phyloP scores from a whole-genome alignment of 2,113 vertebrate genomes.

The Otis tarda region DNA sequence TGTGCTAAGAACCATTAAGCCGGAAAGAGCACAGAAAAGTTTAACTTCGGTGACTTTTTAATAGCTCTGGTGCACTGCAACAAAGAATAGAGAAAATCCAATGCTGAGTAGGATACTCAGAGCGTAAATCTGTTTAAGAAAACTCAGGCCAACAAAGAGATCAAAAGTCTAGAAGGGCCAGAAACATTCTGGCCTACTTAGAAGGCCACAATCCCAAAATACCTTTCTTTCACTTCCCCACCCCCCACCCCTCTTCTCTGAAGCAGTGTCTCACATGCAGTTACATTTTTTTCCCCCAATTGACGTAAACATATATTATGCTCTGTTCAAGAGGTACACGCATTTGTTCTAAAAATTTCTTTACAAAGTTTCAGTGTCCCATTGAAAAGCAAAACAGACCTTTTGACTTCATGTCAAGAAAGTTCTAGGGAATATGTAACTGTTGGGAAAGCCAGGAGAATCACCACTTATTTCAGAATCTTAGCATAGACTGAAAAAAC shows the following conservation, averaged over 20 bases:
- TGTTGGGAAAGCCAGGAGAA: neutral
- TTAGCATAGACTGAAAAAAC: neutral
- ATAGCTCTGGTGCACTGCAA: neutral
- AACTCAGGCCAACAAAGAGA: neutral
- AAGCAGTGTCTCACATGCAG: neutral
- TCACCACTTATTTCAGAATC: neutral
- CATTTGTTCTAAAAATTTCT: neutral
- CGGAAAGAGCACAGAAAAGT: neutral
- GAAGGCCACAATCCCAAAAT: neutral
- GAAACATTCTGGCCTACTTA: neutral
- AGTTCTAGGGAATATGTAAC: neutral
- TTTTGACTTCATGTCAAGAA: neutral
- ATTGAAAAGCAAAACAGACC: neutral
- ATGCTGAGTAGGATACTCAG: fast-evolving
- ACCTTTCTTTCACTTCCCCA: neutral
- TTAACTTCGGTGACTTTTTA: neutral
- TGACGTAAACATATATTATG: neutral
- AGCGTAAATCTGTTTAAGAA: neutral
- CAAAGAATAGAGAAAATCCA: neutral
- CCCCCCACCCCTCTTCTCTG: fast-evolving
- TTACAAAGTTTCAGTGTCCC: neutral
- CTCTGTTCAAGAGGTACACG: neutral
- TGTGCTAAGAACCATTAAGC: neutral
- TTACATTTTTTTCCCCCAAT: neutral
- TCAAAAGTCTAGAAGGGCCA: neutral